Evolutionary conservation across 2,888 invertebrate species (phyloP).

Genomic region (Frankliniella intonsa): DNA sequence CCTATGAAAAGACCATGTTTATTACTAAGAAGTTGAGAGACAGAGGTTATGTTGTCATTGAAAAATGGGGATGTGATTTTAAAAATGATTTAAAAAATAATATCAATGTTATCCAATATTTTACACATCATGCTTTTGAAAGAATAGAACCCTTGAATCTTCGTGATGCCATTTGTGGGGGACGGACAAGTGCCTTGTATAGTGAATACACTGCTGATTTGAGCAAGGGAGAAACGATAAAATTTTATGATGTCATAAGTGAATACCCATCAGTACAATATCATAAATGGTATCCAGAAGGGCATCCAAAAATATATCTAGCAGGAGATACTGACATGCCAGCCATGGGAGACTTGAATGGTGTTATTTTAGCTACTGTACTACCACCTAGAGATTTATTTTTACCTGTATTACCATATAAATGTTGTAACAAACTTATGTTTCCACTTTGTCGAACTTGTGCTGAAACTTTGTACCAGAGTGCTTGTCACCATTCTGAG

Average conservation of each 20-base stretch:
- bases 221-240: too few species aligned
- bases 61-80: background rate
- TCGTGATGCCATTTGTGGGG: background rate
- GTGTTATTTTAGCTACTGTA: background rate
- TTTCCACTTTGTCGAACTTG: background rate
- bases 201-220: background rate
- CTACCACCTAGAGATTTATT: background rate
- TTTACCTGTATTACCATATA: background rate
- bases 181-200: background rate
- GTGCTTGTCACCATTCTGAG: background rate
- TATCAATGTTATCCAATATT: background rate
- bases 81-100: background rate
- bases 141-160: background rate
- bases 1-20: background rate
- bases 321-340: background rate
- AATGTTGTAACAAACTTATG: background rate
- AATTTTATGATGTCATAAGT: background rate
- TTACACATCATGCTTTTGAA: background rate
- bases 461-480: background rate
- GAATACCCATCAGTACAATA: background rate
- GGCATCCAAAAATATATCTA: background rate
- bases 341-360: background rate
- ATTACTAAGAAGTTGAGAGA: background rate
- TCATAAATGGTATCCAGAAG: too few species aligned
- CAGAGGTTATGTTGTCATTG: background rate